phyloP scores from a whole-genome alignment of 1,140 invertebrate genomes.

The Drosophila sechellia region DNA sequence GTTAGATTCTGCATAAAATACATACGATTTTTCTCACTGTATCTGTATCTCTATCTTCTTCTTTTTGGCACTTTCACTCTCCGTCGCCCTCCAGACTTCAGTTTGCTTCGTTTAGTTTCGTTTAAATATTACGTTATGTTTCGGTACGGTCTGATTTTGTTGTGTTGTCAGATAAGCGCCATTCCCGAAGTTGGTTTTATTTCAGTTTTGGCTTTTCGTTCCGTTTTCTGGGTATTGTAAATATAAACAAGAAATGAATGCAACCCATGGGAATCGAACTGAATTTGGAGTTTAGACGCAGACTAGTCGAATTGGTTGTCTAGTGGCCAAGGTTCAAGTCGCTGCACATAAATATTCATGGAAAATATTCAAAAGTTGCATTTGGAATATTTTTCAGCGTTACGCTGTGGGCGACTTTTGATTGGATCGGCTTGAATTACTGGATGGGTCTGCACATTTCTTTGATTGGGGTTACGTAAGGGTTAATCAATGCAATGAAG shows the following conservation, averaged over 20 bases:
- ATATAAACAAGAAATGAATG: constrained; percentile 58
- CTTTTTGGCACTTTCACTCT: constrained; percentile 77
- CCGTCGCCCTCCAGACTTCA: constrained; percentile 46
- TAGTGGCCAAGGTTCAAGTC: constrained; percentile 37
- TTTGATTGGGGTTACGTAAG: constrained; percentile 32
- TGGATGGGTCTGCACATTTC: constrained; percentile 5
- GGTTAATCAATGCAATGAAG: constrained; percentile 16
- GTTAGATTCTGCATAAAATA: too few species aligned
- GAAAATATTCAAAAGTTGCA: not conserved
- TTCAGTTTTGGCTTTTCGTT: constrained; percentile 9
- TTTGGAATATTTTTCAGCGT: not conserved
- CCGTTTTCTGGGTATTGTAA: constrained; percentile 55
- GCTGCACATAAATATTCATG: constrained; percentile 36
- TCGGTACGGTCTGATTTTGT: constrained; percentile 15
- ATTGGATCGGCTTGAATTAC: constrained; percentile 18
- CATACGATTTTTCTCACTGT: too few species aligned
- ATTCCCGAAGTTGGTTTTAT: constrained; percentile 44
- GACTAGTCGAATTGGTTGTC: constrained; percentile 30
- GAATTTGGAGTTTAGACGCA: constrained; percentile 29
- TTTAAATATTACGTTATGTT: constrained; percentile 75
- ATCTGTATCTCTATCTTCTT: constrained; percentile 11
- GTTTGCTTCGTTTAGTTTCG: constrained; percentile 53
- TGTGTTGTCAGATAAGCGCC: constrained; percentile 55
- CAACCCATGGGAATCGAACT: constrained; percentile 48
- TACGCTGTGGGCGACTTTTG: constrained; percentile 25